Evolutionary conservation across 2,888 invertebrate species (phyloP), one percentile per base, ranked within the genome.

Genomic region (Thereva unica): DNA sequence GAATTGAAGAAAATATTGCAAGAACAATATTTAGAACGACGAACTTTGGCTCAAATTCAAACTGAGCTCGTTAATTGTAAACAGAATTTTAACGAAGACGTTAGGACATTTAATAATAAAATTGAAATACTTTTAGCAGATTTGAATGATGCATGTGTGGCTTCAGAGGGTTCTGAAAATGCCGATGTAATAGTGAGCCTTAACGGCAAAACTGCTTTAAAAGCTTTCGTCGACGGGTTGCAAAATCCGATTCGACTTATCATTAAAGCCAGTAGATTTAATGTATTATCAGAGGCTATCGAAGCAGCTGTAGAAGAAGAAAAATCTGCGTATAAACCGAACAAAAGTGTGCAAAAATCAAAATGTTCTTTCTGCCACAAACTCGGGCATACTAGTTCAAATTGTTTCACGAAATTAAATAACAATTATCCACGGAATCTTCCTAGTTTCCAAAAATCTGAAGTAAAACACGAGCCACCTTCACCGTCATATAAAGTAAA

Each of bases 271-370:
- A 49, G 56, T 56, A 9, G 65, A 34, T 66, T 47, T 49, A 8
- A 4, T 8, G 53, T 4, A n/a, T 44, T 53, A 44, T 5, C 12
- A 45, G 61, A 67, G 4, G 45, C 67, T 7, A 45, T 67, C n/a
- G 52, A 52, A 44, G 37, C 52, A 3, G 67, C 67, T 10, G 37
- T 67, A 4, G 67, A 61, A 38, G 54, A 61, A 44, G 67, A 66
- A 7, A 55, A 41, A 37, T 54, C 38, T 10, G 23, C 23, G 23
- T 23, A 23, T 23, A 23, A 23, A 23, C 23, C 23, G 23, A 23
- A 23, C 23, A 23, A 23, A 23, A 23, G 23, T 23, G 23, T 23
- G 2, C 23, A 23, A 23, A 23, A 23, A 23, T 42, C 45, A 6
- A 45, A 45, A 45, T 45, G 7, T 10, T n/a, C 8, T 45, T 8